phyloP scores from a whole-genome alignment of 2,797 vertebrate genomes.

The Streptopelia turtur region DNA sequence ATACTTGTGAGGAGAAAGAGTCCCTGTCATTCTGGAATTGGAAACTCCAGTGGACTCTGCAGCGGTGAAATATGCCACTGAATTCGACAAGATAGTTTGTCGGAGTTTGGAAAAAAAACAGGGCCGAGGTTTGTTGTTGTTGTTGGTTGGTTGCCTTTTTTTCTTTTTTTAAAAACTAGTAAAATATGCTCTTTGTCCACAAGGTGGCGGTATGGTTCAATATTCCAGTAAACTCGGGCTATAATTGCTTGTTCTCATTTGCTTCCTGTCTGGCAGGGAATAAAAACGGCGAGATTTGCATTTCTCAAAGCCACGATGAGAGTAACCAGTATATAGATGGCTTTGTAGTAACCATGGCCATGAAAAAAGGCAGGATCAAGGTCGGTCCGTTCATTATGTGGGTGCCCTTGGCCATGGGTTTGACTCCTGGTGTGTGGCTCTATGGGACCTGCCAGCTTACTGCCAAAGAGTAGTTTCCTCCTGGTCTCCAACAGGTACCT shows the following conservation, averaged over 20 bases:
- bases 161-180: background rate
- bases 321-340: background rate
- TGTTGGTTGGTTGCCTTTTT: too few species aligned
- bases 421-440: background rate
- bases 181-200: background rate
- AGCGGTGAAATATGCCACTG: background rate
- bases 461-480: background rate
- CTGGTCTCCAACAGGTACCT: background rate
- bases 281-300: accelerated
- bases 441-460: background rate
- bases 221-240: background rate
- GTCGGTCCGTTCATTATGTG: background rate
- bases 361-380: background rate
- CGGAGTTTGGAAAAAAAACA: background rate
- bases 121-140: background rate
- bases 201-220: slow-evolving; percentile 61
- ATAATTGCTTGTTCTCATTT: background rate
- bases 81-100: background rate
- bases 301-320: background rate
- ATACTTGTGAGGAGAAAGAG: background rate
- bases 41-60: background rate
- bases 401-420: background rate
- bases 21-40: background rate
- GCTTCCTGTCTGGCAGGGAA: background rate
- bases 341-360: background rate